A percentile compares a stretch with the other conserved stretches of the same genome.
Conservation (phyloP, 1,140 invertebrate genomes). For the Piezodorus guildinii region DNA sequence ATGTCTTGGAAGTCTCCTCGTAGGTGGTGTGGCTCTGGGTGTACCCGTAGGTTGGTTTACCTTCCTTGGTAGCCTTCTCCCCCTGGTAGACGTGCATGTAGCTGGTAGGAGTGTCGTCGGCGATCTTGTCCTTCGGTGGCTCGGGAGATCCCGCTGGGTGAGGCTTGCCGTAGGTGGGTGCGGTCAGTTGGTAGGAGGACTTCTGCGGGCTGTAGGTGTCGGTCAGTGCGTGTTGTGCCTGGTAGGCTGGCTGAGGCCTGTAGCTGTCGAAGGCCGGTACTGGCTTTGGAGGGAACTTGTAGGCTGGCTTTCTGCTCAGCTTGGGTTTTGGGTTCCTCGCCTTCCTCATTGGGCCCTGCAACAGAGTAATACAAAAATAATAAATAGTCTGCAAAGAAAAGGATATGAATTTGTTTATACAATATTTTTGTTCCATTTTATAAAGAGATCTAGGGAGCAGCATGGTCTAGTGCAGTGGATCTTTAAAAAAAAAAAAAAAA, state of each 20-base stretch:
- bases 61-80: neutral
- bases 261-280: neutral
- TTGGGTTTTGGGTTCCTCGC: neutral
- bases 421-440: no score
- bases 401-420: no score
- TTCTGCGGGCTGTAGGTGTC: neutral
- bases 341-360: neutral
- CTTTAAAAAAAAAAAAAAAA: no score
- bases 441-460: no score
- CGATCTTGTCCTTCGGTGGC: neutral
- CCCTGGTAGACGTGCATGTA: slow-evolving; percentile 16
- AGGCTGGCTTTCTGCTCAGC: neutral
- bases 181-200: neutral
- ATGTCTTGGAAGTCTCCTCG: neutral
- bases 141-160: slow-evolving; percentile 11
- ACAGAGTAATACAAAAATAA: no score
- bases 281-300: neutral
- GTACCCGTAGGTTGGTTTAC: neutral
- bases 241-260: neutral
- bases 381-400: no score
- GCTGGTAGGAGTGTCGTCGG: neutral
- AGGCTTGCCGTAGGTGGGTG: slow-evolving; percentile 6
- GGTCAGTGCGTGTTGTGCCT: neutral
- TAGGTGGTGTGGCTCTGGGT: slow-evolving; percentile 2
- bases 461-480: no score